Evolutionary conservation across 2,888 invertebrate species (phyloP), one percentile per base, ranked within the genome.

Genomic region (Hecatera dysodea): DNA sequence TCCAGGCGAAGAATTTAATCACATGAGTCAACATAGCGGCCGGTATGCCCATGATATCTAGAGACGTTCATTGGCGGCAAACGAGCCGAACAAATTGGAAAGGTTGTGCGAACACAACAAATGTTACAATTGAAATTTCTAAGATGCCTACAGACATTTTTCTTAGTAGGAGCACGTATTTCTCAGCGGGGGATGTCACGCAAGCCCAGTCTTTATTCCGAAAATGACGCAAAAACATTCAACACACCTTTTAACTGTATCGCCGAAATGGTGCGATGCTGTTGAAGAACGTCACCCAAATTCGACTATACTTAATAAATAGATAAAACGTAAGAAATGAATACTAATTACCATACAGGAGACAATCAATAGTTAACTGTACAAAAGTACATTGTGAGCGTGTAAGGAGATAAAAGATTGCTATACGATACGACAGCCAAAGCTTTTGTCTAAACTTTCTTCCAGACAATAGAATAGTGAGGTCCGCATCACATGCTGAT

Each of bases 81-180:
- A 90, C 91, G 88, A 88, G 86, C 88, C 89, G 91, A 92, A 94
- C 94, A 94, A 94, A 94, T 95, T 94, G 92, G 89, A 91, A 90
- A 90, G 90, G 91, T 90, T 89, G 88, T 68, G 68, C 68, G 73
- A 74, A 91, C 87, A 87, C 90, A 91, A 92, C 92, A 92, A 93
- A 94, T 90, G 92, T 90, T 93, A 94, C 95, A 94, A 95, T 94
- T 94, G 94, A 94, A 94, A 95, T 95, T 94, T 93, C 91, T 91
- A 91, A 94, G 93, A 95, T 95, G 91, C 94, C 91, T 91, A 89
- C 89, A 87, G 87, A 93, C 93, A 94, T 94, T 95, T 93, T 94
- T 93, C 93, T 93, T 90, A 90, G 92, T 89, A 87, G 87, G 84
- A 91, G 92, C 94, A 95, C 94, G 94, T 95, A 93, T 90, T 89